These are phyloP conservation scores for Oreochromis aureus DNA, from an alignment of 2,113 vertebrate species.

Conservation along the genomic window DNA sequence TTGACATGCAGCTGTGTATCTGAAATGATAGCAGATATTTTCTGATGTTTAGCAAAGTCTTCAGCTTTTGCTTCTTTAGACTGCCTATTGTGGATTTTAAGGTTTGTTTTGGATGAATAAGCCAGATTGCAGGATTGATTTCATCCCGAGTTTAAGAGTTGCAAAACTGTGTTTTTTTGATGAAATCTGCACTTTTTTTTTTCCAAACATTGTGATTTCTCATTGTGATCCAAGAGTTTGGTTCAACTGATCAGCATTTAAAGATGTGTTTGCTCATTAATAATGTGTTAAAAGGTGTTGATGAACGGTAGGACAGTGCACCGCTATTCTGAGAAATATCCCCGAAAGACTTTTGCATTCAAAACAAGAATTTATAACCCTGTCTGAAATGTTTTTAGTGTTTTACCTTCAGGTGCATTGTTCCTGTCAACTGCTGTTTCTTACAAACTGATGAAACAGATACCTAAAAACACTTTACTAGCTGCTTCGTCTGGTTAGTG, in stretches of 20 bases:
- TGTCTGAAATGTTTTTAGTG: not conserved
- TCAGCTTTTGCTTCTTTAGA: not conserved
- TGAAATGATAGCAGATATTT: not conserved
- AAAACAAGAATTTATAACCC: not conserved
- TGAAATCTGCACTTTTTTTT: not conserved
- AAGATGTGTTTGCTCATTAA: not conserved
- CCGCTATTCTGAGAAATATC: not conserved
- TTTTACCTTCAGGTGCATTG: not conserved
- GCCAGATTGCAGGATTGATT: not conserved
- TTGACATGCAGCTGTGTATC: not conserved
- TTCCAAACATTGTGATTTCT: no score
- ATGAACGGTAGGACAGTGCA: not conserved
- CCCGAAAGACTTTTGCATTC: not conserved
- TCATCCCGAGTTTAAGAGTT: not conserved
- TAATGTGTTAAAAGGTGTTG: not conserved
- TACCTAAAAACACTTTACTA: not conserved
- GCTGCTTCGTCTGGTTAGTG: not conserved
- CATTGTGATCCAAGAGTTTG: not conserved
- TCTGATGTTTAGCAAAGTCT: not conserved
- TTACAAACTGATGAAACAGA: not conserved
- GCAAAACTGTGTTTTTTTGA: not conserved
- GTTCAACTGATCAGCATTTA: not conserved
- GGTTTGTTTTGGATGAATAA: not conserved
- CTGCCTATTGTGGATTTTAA: not conserved
- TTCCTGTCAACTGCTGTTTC: not conserved